Evolutionary conservation across 1,140 invertebrate species (phyloP), one percentile per base, ranked within the genome.

Genomic region (Andricus grossulariae): DNA sequence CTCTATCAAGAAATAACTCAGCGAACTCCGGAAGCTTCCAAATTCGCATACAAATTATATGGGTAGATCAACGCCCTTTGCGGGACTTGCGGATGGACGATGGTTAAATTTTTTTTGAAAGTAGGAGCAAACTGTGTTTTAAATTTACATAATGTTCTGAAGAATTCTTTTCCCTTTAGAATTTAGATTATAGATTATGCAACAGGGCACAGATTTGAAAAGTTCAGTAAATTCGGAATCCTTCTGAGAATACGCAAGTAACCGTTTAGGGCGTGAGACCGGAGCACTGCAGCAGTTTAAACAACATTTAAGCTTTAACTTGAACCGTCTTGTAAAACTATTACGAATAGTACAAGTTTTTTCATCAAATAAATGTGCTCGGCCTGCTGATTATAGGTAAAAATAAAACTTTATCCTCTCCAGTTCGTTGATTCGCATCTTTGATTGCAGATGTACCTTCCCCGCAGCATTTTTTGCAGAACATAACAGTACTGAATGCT

Each of bases 291-390:
- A 25, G 13, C 21, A 66, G 25, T 66, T 66, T 25, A 60, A 60
- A 60, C 55, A 60, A 25, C 19, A 25, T 60, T 66, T 66, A 12
- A 66, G 19, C 5, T 32, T 32, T 32, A 55, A 66, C 21, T 66
- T 60, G 19, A 13, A 60, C 55, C 11, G 21, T 25, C 21, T 13
- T 25, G 57, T 66, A 25, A 66, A 66, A 39, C 39, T 66, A 66
- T 66, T 66, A 25, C 25, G 21, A 66, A 66, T 66, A 66, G 57
- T 39, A 60, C 25, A 60, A 60, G 55, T 66, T 66, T 60, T 60
- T 60, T 60, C 4, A 21, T 60, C 7, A 19, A 66, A 32, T 32
- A 66, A 66, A 66, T 66, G 25, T 66, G 21, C 25, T 66, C 57
- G 57, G 32, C 57, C 57, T 66, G 57, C 21, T 66, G 57, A 66